A percentile compares a stretch with the other conserved stretches of the same genome.
Evolutionary conservation across 2,113 vertebrate species (phyloP).

Genomic region (Corvus cornix): DNA sequence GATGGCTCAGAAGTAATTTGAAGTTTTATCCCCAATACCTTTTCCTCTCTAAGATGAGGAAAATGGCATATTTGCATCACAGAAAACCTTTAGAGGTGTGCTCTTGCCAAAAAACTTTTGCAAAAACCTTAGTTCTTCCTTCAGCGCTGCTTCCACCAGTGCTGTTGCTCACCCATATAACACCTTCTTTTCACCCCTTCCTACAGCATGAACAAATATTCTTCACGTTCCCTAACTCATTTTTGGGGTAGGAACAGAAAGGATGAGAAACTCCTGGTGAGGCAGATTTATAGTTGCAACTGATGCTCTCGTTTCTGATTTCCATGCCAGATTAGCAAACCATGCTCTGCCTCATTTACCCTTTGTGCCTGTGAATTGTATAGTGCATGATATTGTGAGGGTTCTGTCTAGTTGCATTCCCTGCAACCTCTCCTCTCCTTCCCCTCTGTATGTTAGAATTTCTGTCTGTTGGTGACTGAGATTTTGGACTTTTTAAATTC

Average conservation of each 20-base stretch:
- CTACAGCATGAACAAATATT: constrained; percentile 10
- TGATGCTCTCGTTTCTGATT: background rate
- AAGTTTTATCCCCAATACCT: background rate
- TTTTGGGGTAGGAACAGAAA: background rate
- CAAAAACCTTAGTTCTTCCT: background rate
- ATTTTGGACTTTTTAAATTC: background rate
- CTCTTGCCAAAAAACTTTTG: background rate
- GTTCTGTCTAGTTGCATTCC: background rate
- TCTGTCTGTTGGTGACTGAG: background rate
- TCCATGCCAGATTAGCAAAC: background rate
- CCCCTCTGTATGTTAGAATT: background rate
- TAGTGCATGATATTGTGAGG: background rate
- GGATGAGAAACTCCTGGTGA: background rate
- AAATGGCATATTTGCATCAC: background rate
- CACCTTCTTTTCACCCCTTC: background rate
- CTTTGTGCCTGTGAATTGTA: background rate
- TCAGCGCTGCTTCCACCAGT: background rate
- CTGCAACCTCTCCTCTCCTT: background rate
- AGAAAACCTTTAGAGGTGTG: background rate
- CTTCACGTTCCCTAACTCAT: background rate
- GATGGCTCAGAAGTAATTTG: background rate
- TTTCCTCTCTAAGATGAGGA: background rate
- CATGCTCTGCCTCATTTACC: background rate
- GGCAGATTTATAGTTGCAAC: background rate
- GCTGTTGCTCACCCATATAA: background rate